These are phyloP conservation scores for Brachionus manjavacas DNA, from an alignment of 1,140 invertebrate genomes.

Conservation along the genomic window DNA sequence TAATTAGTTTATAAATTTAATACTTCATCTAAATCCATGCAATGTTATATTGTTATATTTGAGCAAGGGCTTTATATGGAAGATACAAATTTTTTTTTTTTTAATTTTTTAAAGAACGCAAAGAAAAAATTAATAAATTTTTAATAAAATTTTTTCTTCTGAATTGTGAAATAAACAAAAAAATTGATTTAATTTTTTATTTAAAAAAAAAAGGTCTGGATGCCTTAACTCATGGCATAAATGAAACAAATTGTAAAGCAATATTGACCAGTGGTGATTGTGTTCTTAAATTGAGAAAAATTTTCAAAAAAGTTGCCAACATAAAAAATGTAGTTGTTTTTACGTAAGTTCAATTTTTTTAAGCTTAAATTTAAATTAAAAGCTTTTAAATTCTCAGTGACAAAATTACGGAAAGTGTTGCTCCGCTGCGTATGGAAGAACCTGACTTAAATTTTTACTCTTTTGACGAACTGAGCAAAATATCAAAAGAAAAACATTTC, in stretches of 20 bases:
- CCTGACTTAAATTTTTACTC: not conserved
- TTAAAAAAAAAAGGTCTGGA: not conserved
- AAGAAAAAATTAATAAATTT: too few species aligned
- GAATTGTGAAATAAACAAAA: not conserved
- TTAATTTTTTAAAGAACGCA: too few species aligned
- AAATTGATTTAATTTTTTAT: not conserved
- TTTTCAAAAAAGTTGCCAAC: not conserved
- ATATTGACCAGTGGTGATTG: conserved; percentile 24
- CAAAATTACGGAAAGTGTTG: not conserved
- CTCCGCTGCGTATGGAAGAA: not conserved
- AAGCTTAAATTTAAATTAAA: not conserved
- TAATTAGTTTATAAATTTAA: too few species aligned
- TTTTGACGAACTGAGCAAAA: not conserved
- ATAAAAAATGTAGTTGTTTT: conserved; percentile 28
- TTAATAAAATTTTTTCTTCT: too few species aligned
- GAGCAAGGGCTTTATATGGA: too few species aligned
- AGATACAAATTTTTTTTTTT: too few species aligned
- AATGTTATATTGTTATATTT: too few species aligned
- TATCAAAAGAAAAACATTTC: not conserved
- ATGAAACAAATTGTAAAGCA: conserved; percentile 4
- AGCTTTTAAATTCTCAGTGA: not conserved
- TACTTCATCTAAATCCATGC: too few species aligned
- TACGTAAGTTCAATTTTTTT: not conserved
- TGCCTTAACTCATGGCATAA: not conserved
- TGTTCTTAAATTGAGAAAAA: not conserved